A percentile compares a stretch with the other conserved stretches of the same genome.
phyloP scores from a whole-genome alignment of 1,140 invertebrate genomes.

The Antheraea mylitta region DNA sequence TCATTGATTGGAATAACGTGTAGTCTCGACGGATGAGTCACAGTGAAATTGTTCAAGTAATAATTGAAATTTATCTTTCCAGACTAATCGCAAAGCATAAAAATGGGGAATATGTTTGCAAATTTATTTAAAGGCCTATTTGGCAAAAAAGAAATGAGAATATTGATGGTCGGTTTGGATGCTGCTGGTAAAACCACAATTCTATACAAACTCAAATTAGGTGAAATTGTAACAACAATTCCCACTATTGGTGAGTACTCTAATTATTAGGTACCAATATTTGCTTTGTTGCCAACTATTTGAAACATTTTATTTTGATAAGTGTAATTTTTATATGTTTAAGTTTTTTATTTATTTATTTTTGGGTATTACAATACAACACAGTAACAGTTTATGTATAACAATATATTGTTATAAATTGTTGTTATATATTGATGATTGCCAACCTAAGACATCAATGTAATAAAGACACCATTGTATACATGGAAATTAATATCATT shows the following conservation, averaged over 20 bases:
- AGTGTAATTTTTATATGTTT: too few relatives aligned
- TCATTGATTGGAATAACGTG: conserved; percentile 75
- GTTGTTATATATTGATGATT: too few relatives aligned
- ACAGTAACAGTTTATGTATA: too few relatives aligned
- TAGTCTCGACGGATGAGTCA: conserved; percentile 67
- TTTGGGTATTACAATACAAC: too few relatives aligned
- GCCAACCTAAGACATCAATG: too few relatives aligned
- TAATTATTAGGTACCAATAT: too few relatives aligned
- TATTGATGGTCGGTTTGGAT: conserved; percentile 98
- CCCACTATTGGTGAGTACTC: conserved; percentile 96
- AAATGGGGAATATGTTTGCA: conserved; percentile 92
- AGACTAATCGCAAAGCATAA: conserved; percentile 77
- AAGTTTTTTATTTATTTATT: too few relatives aligned
- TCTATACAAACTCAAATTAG: conserved; percentile 99
- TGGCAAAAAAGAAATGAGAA: conserved; percentile 99
- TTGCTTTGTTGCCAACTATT: too few relatives aligned
- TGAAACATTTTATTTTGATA: too few relatives aligned
- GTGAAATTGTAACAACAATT: conserved; percentile 99
- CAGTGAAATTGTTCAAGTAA: conserved; percentile 39
- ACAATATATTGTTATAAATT: too few relatives aligned
- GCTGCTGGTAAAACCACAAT: conserved; percentile 99
- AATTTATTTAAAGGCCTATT: conserved; percentile 97
- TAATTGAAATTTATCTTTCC: conserved; percentile 71
- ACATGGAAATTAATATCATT: too few relatives aligned
- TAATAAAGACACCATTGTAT: too few relatives aligned